Evolutionary conservation across 2,888 invertebrate species (phyloP), one percentile per base, ranked within the genome.

Genomic region (Choreutis nemorana): DNA sequence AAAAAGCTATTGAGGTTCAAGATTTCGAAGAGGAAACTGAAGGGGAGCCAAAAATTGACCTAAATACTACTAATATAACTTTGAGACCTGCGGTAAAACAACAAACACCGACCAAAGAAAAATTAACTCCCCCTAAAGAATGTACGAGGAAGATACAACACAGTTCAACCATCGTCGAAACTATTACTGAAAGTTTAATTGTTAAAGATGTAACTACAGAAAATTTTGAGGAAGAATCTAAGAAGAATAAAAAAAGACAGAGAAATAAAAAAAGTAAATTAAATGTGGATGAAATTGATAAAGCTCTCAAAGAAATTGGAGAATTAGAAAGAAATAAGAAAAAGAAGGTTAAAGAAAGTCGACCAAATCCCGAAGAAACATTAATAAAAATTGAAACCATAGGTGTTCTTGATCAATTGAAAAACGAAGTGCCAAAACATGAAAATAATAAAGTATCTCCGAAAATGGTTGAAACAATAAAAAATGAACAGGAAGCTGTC

Each of bases 271-370:
- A 66, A 41, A 31, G 37, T n/a, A 72, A 64, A 43, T 39, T 46
- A 2, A 34, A 45, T 10, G 66, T 64, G 40, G 75, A 78, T 39
- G 77, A 78, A 40, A 78, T 78, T 36, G 64, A 62, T 37, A 67
- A 58, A 42, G 77, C 73, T 23, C 50, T 78, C 0, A 77, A 72
- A 52, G 78, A 78, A 50, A 75, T 78, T 27, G 73, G 72, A 39
- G 67, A 62, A 28, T 49, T 52, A 16, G 58, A 64, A 25, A 67
- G 55, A 37, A 48, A 46, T 34, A 73, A 68, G 41, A 77, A 72
- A 49, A 75, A 63, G 45, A 68, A 59, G 44, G 32, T 27, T 0
- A 68, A 62, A 42, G 61, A 59, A 21, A 21, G 11, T 2, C 10
- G 22, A 21, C 10, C 22, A 21, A 21, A 21, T 10, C n/a, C n/a